Percentiles rank a stretch among this genome's conserved stretches.
phyloP scores from a whole-genome alignment of 2,113 vertebrate species.

The Solenodon paradoxus region DNA sequence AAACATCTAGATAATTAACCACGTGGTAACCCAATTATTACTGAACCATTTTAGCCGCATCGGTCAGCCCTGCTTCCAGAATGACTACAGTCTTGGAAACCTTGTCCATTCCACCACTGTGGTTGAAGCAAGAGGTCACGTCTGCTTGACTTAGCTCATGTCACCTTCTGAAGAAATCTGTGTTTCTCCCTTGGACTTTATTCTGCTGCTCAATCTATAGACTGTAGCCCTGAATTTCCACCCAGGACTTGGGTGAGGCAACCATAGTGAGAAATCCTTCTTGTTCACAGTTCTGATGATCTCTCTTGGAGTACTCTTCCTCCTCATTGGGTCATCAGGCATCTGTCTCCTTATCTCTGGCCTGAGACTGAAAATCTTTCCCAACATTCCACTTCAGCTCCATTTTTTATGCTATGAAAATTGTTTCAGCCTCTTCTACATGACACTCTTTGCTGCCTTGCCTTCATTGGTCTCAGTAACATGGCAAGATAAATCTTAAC shows the following conservation, averaged over 20 bases:
- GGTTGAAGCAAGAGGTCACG: not conserved
- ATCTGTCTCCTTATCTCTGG: not conserved
- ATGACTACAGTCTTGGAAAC: not conserved
- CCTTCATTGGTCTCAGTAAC: constrained; percentile 50
- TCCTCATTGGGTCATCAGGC: not conserved
- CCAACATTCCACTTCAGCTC: not conserved
- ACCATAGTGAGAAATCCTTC: not conserved
- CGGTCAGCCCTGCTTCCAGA: not conserved
- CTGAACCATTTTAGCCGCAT: not conserved
- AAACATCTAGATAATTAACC: constrained; percentile 32
- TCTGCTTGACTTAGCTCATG: not conserved
- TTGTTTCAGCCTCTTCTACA: not conserved
- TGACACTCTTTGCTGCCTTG: not conserved
- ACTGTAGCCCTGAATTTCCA: not conserved
- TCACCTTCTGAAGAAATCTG: not conserved
- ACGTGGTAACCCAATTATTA: not conserved
- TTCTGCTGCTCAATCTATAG: not conserved
- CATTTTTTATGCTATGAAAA: not conserved
- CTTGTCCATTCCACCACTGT: not conserved
- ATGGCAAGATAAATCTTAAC: constrained; percentile 20
- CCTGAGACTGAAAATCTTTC: constrained; percentile 47
- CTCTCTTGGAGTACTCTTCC: not conserved
- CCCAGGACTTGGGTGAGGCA: not conserved
- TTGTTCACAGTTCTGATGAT: not conserved
- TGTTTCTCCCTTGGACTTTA: not conserved